Evolutionary conservation across 2,888 invertebrate genomes (phyloP).

Genomic region (Strigamia crassipes): DNA sequence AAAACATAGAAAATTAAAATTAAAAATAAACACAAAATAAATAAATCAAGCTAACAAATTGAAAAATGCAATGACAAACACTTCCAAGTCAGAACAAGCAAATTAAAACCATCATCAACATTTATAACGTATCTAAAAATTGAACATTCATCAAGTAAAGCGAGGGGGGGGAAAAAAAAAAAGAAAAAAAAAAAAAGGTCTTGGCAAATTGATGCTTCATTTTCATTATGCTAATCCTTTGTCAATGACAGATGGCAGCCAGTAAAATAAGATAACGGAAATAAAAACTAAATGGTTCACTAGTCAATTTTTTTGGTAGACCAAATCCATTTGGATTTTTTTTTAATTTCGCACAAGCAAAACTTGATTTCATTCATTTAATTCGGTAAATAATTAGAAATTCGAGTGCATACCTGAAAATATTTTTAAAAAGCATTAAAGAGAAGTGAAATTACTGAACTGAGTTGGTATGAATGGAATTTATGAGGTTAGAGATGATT

Average conservation of each 20-base stretch:
- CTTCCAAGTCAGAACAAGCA: not conserved
- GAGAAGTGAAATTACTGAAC: not conserved
- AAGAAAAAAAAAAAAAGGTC: not conserved
- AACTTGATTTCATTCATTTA: not conserved
- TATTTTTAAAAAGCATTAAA: not conserved
- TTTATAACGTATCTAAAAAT: not conserved
- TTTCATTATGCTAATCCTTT: conserved; percentile 3
- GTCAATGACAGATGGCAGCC: not conserved
- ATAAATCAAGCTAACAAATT: no score
- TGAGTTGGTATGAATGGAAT: not conserved
- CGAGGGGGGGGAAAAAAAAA: not conserved
- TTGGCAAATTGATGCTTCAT: conserved; percentile 32
- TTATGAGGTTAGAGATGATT: conserved; percentile 32
- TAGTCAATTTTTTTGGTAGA: no score
- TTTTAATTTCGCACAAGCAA: no score
- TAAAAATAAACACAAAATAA: no score
- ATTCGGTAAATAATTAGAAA: not conserved
- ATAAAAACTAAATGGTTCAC: no score
- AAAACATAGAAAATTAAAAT: not conserved
- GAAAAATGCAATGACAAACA: no score
- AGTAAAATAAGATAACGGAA: no score
- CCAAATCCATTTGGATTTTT: no score
- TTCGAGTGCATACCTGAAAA: not conserved
- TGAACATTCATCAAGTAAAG: not conserved
- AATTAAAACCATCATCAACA: not conserved